Evolutionary conservation across 2,797 vertebrate genomes (phyloP), one percentile per base, ranked within the genome.

Genomic region (Oreochromis mossambicus): DNA sequence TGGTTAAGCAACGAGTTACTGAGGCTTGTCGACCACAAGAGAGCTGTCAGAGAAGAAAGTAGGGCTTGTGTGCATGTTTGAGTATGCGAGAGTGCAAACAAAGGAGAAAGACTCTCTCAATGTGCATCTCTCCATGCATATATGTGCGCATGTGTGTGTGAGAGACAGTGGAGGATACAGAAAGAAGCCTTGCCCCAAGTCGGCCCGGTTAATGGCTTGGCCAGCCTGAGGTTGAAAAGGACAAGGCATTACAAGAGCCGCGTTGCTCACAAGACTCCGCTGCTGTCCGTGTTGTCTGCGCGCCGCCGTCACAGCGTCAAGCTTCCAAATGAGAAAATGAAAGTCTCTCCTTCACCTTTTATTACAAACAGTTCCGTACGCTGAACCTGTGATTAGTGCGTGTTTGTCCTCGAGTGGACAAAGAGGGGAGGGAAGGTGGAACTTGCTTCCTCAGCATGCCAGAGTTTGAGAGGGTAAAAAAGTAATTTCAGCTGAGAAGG

Each of bases 381-480:
- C 84, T 24, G 75, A 83, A 85, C 38, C 61, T 88, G 83, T 80
- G 88, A 91, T 89, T 81, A 87, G 87, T 78, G 76, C 58, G 29
- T 88, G 89, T 93, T 93, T 93, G 92, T 94, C 92, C 92, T 91
- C 83, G 58, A 89, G 84, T 92, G 94, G 93, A 95, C 92, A 89
- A 92, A 92, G 93, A 93, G 82, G 91, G 94, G 93, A 95, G 95
- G 92, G 82, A 91, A 92, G 94, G 95, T 94, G 92, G 88, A 94
- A 95, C 90, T 93, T 95, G 96, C 95, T 94, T 96, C 92, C 92
- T 96, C 95, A 95, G 94, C 95, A 94, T 90, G 94, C 94, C 92
- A 92, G 93, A 95, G 94, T 96, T 95, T 95, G 93, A 96, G 95
- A 96, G 96, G 94, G 95, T 96, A 96, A 96, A 96, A 95, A 97